Evolutionary conservation across 2,888 invertebrate genomes (phyloP).

Genomic region (Uloborus plumipes): DNA sequence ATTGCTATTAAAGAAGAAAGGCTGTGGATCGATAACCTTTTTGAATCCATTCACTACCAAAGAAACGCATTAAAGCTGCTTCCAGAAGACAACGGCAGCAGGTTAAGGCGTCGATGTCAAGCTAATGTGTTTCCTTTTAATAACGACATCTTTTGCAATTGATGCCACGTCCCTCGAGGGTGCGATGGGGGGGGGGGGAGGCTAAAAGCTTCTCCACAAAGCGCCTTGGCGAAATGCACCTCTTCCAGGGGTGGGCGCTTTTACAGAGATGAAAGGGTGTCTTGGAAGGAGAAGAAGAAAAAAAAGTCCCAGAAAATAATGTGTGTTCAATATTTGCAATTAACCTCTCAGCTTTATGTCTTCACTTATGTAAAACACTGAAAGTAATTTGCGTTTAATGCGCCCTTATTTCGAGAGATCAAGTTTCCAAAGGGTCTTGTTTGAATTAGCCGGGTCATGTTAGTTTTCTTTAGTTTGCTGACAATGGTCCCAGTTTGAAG

Average conservation of each 20-base stretch:
- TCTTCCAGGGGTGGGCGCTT: too few relatives aligned
- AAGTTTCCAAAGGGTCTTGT: neutral
- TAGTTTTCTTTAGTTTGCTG: neutral
- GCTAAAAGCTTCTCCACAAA: slow-evolving; percentile 43
- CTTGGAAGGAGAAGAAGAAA: neutral
- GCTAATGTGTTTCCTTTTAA: slow-evolving; percentile 61
- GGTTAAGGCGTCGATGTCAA: slow-evolving; percentile 39
- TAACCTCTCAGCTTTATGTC: slow-evolving; percentile 28
- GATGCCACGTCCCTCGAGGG: slow-evolving; percentile 13
- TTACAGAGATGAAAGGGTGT: neutral
- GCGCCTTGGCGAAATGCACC: too few relatives aligned
- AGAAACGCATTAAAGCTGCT: slow-evolving; percentile 43
- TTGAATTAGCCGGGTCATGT: too few relatives aligned
- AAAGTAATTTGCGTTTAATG: slow-evolving; percentile 18
- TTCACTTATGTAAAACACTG: slow-evolving; percentile 8
- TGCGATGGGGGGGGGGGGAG: neutral
- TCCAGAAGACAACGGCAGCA: slow-evolving; percentile 30
- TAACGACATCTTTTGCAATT: slow-evolving; percentile 50
- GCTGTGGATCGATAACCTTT: slow-evolving; percentile 49
- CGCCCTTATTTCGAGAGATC: neutral
- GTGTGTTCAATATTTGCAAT: slow-evolving; percentile 29
- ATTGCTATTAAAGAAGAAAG: neutral
- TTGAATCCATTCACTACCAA: slow-evolving; percentile 27
- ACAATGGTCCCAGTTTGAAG: neutral
- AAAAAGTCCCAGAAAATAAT: slow-evolving; percentile 10